Evolutionary conservation across 2,113 vertebrate species (phyloP), one percentile per base, ranked within the genome.

Genomic region (Megaceryle torquata): DNA sequence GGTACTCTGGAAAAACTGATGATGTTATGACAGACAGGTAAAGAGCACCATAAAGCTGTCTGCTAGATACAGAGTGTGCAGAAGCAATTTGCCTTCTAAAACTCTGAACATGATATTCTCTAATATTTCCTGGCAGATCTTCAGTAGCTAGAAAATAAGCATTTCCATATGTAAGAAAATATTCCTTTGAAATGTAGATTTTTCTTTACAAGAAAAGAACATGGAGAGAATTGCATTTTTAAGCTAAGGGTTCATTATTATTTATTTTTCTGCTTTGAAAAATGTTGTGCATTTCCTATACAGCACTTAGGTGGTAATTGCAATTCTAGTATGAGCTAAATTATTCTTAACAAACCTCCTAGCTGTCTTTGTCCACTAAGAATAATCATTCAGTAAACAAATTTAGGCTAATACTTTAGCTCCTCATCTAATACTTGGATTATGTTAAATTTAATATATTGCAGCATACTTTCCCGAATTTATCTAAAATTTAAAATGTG

Each of bases 11-110:
- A 90, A 94, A 95, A 96, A 93, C 67, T 69, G 88, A 84, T 77
- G 81, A 95, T 97, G 91, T 95, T 95, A 28, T 86, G 94, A 92
- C 57, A 88, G 79, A 82, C 86, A 95, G 86, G 95, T 94, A 91
- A 95, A 89, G 59, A 95, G 83, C 83, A 88, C 82, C 86, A 91
- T 90, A 89, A 97, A 95, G 87, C 86, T 95, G 93, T 95, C 54
- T 78, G 78, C 94, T 95, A 82, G 92, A 63, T 94, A 91, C 80
- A 63, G 61, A 3, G 80, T 93, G 86, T 65, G 83, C 87, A 95
- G 91, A 95, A 97, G 93, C 95, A 95, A 96, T 97, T 97, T 97
- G 95, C 93, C 96, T 96, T 96, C 95, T 91, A 96, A 97, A 96
- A 92, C 94, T 88, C 88, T 65, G 78, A 97, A 92, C 96, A 60